Evolutionary conservation across 2,797 vertebrate species (phyloP), one percentile per base, ranked within the genome.

Genomic region (Sebastolobus altivelis): DNA sequence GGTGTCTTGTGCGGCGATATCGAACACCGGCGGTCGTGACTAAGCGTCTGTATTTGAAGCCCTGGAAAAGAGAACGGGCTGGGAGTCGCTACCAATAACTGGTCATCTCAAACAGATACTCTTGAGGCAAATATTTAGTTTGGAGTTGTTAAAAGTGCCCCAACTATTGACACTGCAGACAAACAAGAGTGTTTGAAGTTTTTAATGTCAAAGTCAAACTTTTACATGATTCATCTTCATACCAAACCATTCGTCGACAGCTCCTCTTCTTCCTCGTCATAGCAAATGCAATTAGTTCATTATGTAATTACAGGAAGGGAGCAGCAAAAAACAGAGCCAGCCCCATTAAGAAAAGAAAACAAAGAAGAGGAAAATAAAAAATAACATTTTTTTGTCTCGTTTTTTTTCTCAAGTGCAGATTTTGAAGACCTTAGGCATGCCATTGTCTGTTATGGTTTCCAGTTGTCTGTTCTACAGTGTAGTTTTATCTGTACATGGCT

Each of bases 161-260:
- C n/a, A 77, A 22, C 6, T 33, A 6, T 11, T 43, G 22, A 46
- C 43, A 49, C 31, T 66, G 66, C 38, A 84, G 65, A 81, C 88
- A 79, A 70, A 70, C 52, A 74, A 31, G 14, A 90, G 83, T 88
- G 91, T 95, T 95, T 94, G 88, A 95, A 93, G 88, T 87, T 95
- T 96, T 96, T 96, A 96, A 95, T 96, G 95, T 94, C 94, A 95
- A 95, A 95, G 94, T 95, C 95, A 95, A 95, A 95, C 94, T 88
- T 94, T 90, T 95, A 95, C 95, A 96, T 87, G 92, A 93, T 93
- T 95, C 91, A 89, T 94, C 86, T 90, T 95, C 91, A 94, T 93
- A 95, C 92, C 94, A 96, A 96, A 96, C 93, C 90, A 85, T 94
- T 93, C 78, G 25, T 81, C 85, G 63, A 91, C 90, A 87, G 80